Evolutionary conservation across 1,140 invertebrate species (phyloP), one percentile per base, ranked within the genome.

Genomic region (Pogonomyrmex barbatus): DNA sequence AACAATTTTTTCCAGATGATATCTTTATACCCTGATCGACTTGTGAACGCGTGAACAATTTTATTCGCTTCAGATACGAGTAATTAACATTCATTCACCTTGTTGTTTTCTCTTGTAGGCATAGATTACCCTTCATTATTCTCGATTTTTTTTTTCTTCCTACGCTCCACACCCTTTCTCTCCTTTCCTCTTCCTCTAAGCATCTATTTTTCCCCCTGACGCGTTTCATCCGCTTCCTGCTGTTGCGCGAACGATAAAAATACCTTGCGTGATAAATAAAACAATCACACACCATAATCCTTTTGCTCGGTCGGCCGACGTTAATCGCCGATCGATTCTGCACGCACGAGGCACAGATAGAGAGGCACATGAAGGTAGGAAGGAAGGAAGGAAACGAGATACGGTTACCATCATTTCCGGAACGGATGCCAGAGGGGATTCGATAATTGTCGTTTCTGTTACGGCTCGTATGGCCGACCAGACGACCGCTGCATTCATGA

Each of bases 321-420:
- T 87, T 87, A 89, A 89, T 89, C 45, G 54, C 3, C 70, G 56
- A 89, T 89, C 76, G 88, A 85, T 75, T 87, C 52, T 52, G 50
- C 58, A 84, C 50, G 63, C 63, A 62, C 47, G 86, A 88, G 84
- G 81, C 56, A 71, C 58, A 63, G 17, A 33, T 73, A 84, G 88
- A 63, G 52, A 79, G 79, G 63, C 39, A 52, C 42, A 79, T 60
- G 76, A 62, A 87, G 88, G 83, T 88, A 90, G 89, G 89, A 89
- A 90, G 89, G 89, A 90, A 90, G 89, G 89, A 90, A 90, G 89
- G 89, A 88, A 90, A 87, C 89, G 83, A 86, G 87, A 85, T 33
- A 87, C 30, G 90, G 89, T 88, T 89, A 90, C 60, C 82, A 85
- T 86, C 87, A 91, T 90, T 91, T 91, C 90, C 90, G 87, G 68